Evolutionary conservation across 2,888 invertebrate species (phyloP).

Genomic region (Diachrysia chrysitis): DNA sequence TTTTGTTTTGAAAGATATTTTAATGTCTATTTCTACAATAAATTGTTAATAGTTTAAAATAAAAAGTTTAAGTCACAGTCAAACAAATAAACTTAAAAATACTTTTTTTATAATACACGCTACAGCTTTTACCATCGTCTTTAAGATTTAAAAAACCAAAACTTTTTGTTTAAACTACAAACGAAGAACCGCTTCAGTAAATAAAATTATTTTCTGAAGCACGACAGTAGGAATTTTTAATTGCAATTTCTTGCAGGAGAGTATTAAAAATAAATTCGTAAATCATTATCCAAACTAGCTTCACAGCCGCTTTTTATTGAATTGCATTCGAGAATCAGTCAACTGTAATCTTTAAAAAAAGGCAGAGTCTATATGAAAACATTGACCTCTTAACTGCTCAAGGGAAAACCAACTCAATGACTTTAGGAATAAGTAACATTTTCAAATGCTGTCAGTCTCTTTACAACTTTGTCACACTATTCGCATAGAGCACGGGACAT

Average conservation of each 20-base stretch:
- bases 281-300: conserved; percentile 57
- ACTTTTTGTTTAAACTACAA: conserved; percentile 39
- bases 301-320: conserved; percentile 47
- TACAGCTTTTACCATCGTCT: conserved; percentile 27
- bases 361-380: conserved; percentile 49
- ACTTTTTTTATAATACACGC: conserved; percentile 10
- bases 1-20: too few species aligned
- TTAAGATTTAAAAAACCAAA: conserved; percentile 10
- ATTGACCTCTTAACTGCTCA: conserved; percentile 42
- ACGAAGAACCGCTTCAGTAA: conserved; percentile 27
- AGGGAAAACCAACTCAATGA: conserved; percentile 15
- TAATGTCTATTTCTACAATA: too few species aligned
- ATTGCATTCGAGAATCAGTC: conserved; percentile 61
- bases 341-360: conserved; percentile 57
- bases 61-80: background rate
- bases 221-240: conserved; percentile 32
- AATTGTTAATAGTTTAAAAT: background rate
- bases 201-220: conserved; percentile 35
- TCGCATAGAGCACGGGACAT: conserved; percentile 79
- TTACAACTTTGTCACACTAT: conserved; percentile 65
- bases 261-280: conserved; percentile 45
- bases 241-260: conserved; percentile 38
- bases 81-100: background rate
- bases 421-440: conserved; percentile 19
- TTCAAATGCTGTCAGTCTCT: conserved; percentile 26